phyloP scores from a whole-genome alignment of 2,888 invertebrate species.

The Oeneis ivallda region DNA sequence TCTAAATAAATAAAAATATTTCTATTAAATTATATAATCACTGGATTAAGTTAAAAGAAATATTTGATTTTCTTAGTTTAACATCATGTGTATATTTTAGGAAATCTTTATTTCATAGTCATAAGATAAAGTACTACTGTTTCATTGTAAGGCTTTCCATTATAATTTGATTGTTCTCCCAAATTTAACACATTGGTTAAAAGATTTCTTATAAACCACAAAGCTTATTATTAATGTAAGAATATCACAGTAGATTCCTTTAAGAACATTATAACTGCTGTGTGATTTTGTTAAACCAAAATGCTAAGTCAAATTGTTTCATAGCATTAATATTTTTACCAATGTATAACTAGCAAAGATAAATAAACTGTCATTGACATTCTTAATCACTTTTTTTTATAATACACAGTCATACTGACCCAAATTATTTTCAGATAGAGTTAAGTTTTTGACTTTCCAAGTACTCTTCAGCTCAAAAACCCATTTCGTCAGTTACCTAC shows the following conservation, averaged over 20 bases:
- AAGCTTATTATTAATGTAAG: constrained; percentile 49
- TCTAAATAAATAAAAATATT: constrained; percentile 52
- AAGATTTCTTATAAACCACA: constrained; percentile 40
- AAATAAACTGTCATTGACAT: constrained; percentile 68
- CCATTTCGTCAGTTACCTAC: too few species aligned
- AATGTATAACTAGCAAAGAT: constrained; percentile 80
- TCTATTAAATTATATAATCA: constrained; percentile 49
- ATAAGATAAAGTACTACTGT: constrained; percentile 76
- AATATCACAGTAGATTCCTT: constrained; percentile 55
- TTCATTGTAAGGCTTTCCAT: constrained; percentile 67
- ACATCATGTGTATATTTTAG: constrained; percentile 77
- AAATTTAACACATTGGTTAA: constrained; percentile 50
- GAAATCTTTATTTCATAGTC: constrained; percentile 74
- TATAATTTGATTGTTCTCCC: constrained; percentile 53
- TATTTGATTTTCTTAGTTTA: constrained; percentile 59
- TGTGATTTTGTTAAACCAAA: constrained; percentile 68
- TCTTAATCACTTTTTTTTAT: constrained; percentile 23
- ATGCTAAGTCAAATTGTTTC: constrained; percentile 79
- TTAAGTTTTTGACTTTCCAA: too few species aligned
- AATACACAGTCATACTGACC: background rate
- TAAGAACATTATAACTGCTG: constrained; percentile 47
- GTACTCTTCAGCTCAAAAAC: too few species aligned
- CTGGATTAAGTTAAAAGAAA: constrained; percentile 52
- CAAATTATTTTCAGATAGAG: too few species aligned
- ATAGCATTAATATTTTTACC: constrained; percentile 81